Evolutionary conservation across 53 echinoderm and acorn worm species (phyloP).

Genomic region (Luidia sarsii): DNA sequence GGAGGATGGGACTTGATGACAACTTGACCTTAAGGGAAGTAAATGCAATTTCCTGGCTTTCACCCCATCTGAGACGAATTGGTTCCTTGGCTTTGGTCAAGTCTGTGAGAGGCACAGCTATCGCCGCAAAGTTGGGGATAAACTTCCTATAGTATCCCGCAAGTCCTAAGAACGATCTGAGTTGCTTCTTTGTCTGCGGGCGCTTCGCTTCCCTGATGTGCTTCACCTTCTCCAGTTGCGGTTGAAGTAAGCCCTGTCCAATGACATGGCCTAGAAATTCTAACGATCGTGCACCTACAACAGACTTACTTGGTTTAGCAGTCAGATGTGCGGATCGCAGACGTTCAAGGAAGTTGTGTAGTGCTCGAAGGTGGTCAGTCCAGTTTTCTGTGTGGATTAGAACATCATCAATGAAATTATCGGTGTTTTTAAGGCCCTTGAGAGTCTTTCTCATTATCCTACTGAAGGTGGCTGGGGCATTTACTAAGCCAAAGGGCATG

Average conservation of each 20-base stretch:
- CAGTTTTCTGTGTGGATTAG: slow-evolving; percentile 56
- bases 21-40: background rate
- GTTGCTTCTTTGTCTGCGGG: slow-evolving; percentile 9
- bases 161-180: slow-evolving; percentile 11
- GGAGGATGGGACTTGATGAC: background rate
- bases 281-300: slow-evolving; percentile 32
- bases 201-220: background rate
- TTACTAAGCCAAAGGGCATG: slow-evolving; percentile 66
- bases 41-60: slow-evolving; percentile 24
- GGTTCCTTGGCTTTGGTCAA: background rate
- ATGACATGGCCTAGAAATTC: slow-evolving; percentile 63
- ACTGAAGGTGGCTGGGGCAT: slow-evolving; percentile 49
- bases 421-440: slow-evolving; percentile 6
- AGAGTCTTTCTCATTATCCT: slow-evolving; percentile 45
- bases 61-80: slow-evolving; percentile 1
- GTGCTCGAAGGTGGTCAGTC: slow-evolving; percentile 56
- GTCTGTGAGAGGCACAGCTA: slow-evolving; percentile 12
- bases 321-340: slow-evolving; percentile 39
- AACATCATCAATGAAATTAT: slow-evolving; percentile 73
- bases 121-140: slow-evolving; percentile 4
- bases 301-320: slow-evolving; percentile 61
- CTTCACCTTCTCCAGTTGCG: slow-evolving; percentile 1
- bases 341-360: slow-evolving; percentile 32
- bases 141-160: background rate
- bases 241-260: slow-evolving; percentile 23